A percentile compares a stretch with the other conserved stretches of the same genome.
phyloP scores from a whole-genome alignment of 1,140 invertebrate species.

The Drosophila nigromelanica region DNA sequence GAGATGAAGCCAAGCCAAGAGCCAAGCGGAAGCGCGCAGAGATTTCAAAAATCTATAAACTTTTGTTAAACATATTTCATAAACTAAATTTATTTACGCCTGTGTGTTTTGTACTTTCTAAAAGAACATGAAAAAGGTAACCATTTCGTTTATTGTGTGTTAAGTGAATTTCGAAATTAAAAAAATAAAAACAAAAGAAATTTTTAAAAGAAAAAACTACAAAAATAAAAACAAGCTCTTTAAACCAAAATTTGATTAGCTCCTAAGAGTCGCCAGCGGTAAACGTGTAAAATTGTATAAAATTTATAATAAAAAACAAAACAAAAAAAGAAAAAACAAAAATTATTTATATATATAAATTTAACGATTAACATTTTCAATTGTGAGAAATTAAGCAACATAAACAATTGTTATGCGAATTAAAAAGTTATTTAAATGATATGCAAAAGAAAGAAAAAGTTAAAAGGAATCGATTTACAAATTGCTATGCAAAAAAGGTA shows the following conservation, averaged over 20 bases:
- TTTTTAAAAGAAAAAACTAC: conserved; percentile 47
- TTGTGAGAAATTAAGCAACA: conserved; percentile 49
- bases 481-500: conserved; percentile 70
- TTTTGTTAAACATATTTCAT: conserved; percentile 77
- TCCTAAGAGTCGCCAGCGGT: conserved; percentile 43
- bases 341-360: conserved; percentile 37
- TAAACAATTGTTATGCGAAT: conserved; percentile 71
- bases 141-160: conserved; percentile 64
- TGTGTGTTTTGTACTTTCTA: conserved; percentile 79
- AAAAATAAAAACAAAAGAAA: conserved; percentile 5
- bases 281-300: conserved; percentile 71
- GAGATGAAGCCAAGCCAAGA: conserved; percentile 62
- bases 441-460: conserved; percentile 40
- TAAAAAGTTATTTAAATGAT: conserved; percentile 72
- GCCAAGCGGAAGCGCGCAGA: conserved; percentile 73
- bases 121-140: conserved; percentile 57
- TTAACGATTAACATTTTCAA: conserved; percentile 50
- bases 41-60: conserved; percentile 81
- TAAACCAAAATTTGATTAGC: conserved; percentile 73
- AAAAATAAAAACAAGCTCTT: conserved; percentile 47
- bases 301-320: conserved; percentile 31
- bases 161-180: conserved; percentile 58
- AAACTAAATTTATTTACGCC: conserved; percentile 47
- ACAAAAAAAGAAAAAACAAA: conserved; percentile 27
- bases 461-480: conserved; percentile 49